Conservation (phyloP, 2,888 invertebrate species). For the Sepiola atlantica region DNA sequence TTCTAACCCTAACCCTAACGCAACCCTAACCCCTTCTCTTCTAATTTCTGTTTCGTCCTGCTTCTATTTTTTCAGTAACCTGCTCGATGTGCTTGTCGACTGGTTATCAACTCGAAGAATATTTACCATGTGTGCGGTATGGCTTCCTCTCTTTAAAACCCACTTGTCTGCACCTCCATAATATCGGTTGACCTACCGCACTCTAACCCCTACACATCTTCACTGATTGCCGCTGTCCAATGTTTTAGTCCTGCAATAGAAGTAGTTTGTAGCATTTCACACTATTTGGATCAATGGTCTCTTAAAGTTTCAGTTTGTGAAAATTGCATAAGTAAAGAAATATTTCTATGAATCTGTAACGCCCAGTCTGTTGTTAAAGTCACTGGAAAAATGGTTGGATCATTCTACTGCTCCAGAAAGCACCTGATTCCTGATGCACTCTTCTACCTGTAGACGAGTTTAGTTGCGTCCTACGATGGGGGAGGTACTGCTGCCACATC, state of each 20-base stretch:
- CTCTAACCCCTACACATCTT: background rate
- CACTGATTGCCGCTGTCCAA: background rate
- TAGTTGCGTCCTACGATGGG: no score
- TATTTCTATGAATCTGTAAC: no score
- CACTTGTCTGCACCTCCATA: background rate
- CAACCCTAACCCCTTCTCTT: background rate
- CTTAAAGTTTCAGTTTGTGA: no score
- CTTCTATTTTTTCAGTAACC: slow-evolving; percentile 23
- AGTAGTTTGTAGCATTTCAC: background rate
- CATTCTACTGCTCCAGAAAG: no score
- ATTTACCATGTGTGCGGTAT: slow-evolving; percentile 9
- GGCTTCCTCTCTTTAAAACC: background rate
- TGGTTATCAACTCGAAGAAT: background rate
- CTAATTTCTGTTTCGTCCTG: background rate
- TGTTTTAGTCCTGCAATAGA: background rate
- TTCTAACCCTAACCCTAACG: no score
- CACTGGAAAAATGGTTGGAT: no score
- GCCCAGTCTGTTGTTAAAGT: no score
- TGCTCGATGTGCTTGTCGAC: background rate
- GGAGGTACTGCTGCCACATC: no score
- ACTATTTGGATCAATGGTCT: background rate
- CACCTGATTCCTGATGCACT: no score
- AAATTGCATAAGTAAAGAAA: no score
- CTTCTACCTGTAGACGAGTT: no score
- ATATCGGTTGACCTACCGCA: background rate